phyloP scores from a whole-genome alignment of 2,113 vertebrate genomes.

The Propithecus coquereli region DNA sequence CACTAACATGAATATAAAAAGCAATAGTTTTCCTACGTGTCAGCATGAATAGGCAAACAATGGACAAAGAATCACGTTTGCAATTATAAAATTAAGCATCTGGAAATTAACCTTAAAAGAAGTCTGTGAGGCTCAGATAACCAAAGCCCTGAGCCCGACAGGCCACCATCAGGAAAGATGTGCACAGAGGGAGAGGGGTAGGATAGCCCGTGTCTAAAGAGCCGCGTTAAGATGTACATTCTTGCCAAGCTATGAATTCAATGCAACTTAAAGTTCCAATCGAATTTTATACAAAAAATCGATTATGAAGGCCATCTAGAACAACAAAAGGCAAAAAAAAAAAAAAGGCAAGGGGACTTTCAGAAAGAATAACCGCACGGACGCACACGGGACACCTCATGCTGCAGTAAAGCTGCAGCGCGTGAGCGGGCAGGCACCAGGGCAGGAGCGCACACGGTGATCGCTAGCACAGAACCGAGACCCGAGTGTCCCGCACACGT shows the following conservation, averaged over 20 bases:
- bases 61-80: neutral
- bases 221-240: accelerated
- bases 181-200: accelerated
- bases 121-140: neutral
- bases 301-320: neutral
- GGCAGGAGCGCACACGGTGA: neutral
- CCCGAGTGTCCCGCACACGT: accelerated
- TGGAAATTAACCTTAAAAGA: neutral
- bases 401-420: neutral
- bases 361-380: too few relatives aligned
- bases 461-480: neutral
- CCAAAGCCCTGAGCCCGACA: neutral
- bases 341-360: neutral
- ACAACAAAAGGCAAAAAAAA: neutral
- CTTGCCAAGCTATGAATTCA: neutral
- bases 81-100: neutral
- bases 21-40: too few relatives aligned
- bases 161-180: accelerated
- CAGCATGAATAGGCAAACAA: neutral
- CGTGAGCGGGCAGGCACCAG: neutral
- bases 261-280: neutral
- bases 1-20: neutral
- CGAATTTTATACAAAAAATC: neutral
- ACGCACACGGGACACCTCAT: accelerated
- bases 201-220: neutral